Base-by-base conservation (phyloP, 2,797 vertebrate species). In the Synanceia verrucosa region DNA sequence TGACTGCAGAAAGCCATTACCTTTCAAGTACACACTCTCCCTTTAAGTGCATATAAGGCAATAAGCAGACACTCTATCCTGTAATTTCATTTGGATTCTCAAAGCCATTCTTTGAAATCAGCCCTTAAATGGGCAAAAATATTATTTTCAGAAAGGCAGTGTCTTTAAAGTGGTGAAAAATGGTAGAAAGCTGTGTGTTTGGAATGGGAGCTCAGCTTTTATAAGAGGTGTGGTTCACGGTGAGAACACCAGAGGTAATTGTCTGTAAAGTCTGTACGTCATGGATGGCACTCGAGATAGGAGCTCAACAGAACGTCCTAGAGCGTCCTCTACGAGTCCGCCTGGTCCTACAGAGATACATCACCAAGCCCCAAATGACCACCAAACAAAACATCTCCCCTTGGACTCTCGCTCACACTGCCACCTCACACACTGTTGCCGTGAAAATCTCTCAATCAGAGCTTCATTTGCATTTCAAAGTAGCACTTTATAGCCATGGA, bases 391-490 rank as follows among this genome's bases (percentile, higher is more conserved):
- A 81, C 79, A 65, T 81, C 62, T 77, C 82, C 73, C 79, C 70
- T 88, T 19, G 79, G 86, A 89, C 81, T 43, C 70, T 64, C 81
- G 87, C 75, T 76, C 81, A 68, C 52, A 21, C 76, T 28, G 70
- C 67, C 64, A 80, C 70, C 69, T 86, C 66, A 76, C 77, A 76
- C 56, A 78, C 76, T 52, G 79, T 81, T n/a, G n/a, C 81, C 53
- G 58, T 65, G 77, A 79, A 89, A 91, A 89, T 90, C 90, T 87
- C 87, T 91, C 91, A 89, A 93, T 93, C 91, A 91, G 82, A 88
- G 81, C 75, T 77, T 83, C 70, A 94, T 94, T 94, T 94, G 91
- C 91, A 94, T 94, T 94, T 93, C 88, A 94, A 94, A 94, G 91
- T 89, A 87, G 83, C 81, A 90, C 90, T 93, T 91, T 90, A 88